A percentile compares a stretch with the other conserved stretches of the same genome.
phyloP scores from a whole-genome alignment of 2,113 vertebrate species.

The Zapornia atra region DNA sequence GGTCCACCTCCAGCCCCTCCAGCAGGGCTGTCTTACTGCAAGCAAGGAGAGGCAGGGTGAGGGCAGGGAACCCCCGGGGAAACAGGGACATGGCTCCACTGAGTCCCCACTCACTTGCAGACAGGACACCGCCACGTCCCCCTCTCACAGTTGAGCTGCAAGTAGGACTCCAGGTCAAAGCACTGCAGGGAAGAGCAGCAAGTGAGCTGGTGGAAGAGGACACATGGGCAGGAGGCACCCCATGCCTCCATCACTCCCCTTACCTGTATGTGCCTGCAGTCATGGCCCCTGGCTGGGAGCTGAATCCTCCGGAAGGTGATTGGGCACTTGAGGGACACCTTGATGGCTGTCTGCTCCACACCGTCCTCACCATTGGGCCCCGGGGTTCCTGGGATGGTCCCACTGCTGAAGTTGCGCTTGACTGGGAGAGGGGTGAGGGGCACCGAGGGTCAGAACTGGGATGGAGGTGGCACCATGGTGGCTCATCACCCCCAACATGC shows the following conservation, averaged over 20 bases:
- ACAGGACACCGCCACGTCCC: slow-evolving; percentile 87
- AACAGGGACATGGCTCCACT: rapidly evolving
- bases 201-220: rapidly evolving
- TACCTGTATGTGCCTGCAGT: slow-evolving; percentile 96
- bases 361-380: slow-evolving; percentile 94
- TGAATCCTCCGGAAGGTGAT: slow-evolving; percentile 97
- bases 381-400: slow-evolving; percentile 90
- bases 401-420: slow-evolving; percentile 94
- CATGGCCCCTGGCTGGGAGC: slow-evolving; percentile 91
- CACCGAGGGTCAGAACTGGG: not conserved
- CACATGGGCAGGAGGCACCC: rapidly evolving
- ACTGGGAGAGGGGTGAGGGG: slow-evolving; percentile 53
- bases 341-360: slow-evolving; percentile 95
- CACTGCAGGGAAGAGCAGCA: slow-evolving; percentile 68
- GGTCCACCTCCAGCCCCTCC: slow-evolving; percentile 94
- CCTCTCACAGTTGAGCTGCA: slow-evolving; percentile 83
- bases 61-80: too few relatives aligned
- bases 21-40: slow-evolving; percentile 91
- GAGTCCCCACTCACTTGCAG: slow-evolving; percentile 73
- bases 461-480: not conserved
- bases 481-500: not conserved
- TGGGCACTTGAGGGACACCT: slow-evolving; percentile 95
- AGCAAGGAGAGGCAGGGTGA: not conserved
- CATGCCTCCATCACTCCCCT: not conserved
- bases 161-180: slow-evolving; percentile 89